phyloP scores from a whole-genome alignment of 1,140 invertebrate genomes.

The Mylabris phalerata region DNA sequence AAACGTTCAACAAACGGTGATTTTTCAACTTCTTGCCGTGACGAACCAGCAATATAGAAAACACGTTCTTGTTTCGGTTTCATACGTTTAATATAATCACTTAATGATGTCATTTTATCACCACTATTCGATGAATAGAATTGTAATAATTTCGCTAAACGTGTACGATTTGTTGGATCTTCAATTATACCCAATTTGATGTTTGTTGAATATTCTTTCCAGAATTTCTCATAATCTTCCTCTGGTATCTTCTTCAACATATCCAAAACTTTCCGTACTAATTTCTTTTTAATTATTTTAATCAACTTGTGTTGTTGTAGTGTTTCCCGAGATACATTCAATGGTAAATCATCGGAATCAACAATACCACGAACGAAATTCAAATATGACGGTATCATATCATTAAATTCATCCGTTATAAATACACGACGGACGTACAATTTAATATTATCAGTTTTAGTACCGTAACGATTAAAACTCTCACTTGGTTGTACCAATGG shows the following conservation, averaged over 20 bases:
- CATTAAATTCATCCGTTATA: slow-evolving; percentile 99
- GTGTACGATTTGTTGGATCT: slow-evolving; percentile 91
- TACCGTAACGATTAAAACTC: slow-evolving; percentile 91
- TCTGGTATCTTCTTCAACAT: slow-evolving; percentile 97
- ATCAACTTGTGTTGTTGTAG: slow-evolving; percentile 98
- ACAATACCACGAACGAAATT: slow-evolving; percentile 93
- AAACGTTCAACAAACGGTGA: slow-evolving; percentile 96
- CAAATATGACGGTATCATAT: slow-evolving; percentile 98
- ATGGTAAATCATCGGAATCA: slow-evolving; percentile 97
- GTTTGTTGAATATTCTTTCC: slow-evolving; percentile 99
- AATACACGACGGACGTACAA: slow-evolving; percentile 95
- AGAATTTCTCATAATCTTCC: slow-evolving; percentile 90
- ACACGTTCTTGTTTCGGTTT: slow-evolving; percentile 95
- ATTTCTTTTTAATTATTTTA: slow-evolving; percentile 97
- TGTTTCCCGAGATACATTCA: slow-evolving; percentile 97
- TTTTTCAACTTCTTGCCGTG: slow-evolving; percentile 78
- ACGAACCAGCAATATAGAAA: slow-evolving; percentile 92
- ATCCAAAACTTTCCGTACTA: slow-evolving; percentile 93
- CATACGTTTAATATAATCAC: slow-evolving; percentile 93
- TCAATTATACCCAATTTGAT: slow-evolving; percentile 95
- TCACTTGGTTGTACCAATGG: slow-evolving; percentile 86
- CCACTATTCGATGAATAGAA: slow-evolving; percentile 78
- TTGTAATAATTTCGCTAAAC: slow-evolving; percentile 88
- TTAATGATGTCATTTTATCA: slow-evolving; percentile 64
- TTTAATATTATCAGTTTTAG: slow-evolving; percentile 92